Base-by-base conservation (phyloP, 2,888 invertebrate genomes). In the Heliconius charithonia region DNA sequence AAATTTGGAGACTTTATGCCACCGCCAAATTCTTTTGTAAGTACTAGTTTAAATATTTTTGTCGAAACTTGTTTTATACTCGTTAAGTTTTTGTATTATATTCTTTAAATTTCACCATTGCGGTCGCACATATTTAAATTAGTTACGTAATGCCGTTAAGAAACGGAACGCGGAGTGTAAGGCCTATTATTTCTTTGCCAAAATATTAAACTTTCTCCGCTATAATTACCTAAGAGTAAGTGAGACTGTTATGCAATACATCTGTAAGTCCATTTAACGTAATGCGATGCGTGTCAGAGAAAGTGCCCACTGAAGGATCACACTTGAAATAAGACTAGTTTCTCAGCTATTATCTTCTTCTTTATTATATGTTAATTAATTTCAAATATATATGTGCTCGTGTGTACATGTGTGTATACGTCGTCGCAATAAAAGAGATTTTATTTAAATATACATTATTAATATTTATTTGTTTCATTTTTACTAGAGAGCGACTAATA, bases 141-240 rank as follows among this genome's bases (percentile, higher is more conserved):
- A 41, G 66, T 85, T 85, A 72, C 82, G 82, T 75, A 84, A 93
- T 83, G 83, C 88, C 86, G 87, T 92, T 88, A 87, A 89, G 85
- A 90, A 84, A 88, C 87, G 90, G 89, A 90, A 63, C 19, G 41
- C 22, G 41, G 32, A 37, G 32, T 27, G 88, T 84, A 85, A 88
- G 86, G 87, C 90, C 88, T 88, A 92, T 92, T 88, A 92, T 90
- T 90, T 90, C 88, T 88, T 81, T 86, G 85, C 87, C 90, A 89
- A 92, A 93, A 92, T 92, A 88, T 90, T 92, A 89, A 87, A 92
- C 94, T 94, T 94, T 94, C 94, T 89, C 94, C 83, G 81, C 80
- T 84, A 88, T 90, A 92, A 92, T 92, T 91, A 91, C 89, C 85
- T 83, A 85, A 85, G 84, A 86, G 87, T 83, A 84, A 86, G 87